Evolutionary conservation across 30 jellyfish, hydroid and myxozoan genomes (phyloP), one percentile per base, ranked within the genome.

Genomic region (Calvadosia cruxmelitensis): DNA sequence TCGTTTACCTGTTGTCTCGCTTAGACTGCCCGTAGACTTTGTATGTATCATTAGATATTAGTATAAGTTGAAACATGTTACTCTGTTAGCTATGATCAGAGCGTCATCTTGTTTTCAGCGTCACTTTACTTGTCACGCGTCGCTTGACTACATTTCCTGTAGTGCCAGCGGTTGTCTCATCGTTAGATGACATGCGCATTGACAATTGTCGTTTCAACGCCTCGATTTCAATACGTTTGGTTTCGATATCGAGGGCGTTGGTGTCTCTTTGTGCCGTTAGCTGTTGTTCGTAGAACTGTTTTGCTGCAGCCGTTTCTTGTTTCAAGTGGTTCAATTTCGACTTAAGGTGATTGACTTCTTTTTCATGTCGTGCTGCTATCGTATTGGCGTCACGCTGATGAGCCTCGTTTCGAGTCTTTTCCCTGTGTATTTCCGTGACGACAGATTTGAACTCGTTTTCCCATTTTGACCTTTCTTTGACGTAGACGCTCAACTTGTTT

Each of bases 391-490:
- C 92, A 31, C 71, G 70, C 42, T 70, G 82, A 12, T 53, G 50
- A 12, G 71, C 24, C 2, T 73, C 67, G 31, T 27, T 24, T 33
- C 53, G 70, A 34, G 78, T 66, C 67, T 71, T 71, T 29, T 79
- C 92, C 50, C 92, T 62, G 50, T 79, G 82, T 62, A 79, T 24
- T 32, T 79, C 83, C 1, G 83, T 52, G 26, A 71, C 73, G 16
- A 79, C 62, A 26, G 82, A 80, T 79, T 64, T 49, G 1, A 79
- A 27, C 12, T 73, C 29, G n/a, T 70, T 83, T 64, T 79, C 92
- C 92, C 92, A 79, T 49, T 66, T 69, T 42, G 62, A 80, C n/a
- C 92, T 71, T 30, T 79, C 92, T 74, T 63, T 79, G 29, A 66
- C 20, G 33, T 50, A 42, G 0, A 66, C 12, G 27, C 74, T 15